These are phyloP conservation scores for Sternarchorhynchus goeldii DNA, from an alignment of 2,797 vertebrate species.

Conservation along the genomic window DNA sequence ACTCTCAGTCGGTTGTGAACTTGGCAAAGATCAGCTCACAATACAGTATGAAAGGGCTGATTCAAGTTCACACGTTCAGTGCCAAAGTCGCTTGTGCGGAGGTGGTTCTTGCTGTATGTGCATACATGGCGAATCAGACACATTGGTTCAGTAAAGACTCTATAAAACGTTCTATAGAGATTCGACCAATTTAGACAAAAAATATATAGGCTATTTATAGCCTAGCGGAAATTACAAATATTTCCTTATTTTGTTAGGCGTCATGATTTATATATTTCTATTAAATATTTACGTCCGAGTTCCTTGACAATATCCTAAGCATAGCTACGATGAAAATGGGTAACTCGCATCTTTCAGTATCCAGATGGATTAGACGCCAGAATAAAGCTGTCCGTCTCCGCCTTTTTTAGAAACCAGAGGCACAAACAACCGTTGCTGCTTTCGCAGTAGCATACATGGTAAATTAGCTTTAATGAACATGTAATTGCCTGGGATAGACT, in stretches of 20 bases:
- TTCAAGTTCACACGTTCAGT: constrained; percentile 93
- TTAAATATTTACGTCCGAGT: too few species aligned
- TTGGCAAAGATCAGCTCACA: constrained; percentile 94
- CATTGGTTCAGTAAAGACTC: too few species aligned
- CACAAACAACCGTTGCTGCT: constrained; percentile 84
- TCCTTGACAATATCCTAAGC: too few species aligned
- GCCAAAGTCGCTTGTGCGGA: constrained; percentile 91
- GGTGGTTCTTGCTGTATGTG: constrained; percentile 83
- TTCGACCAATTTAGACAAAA: too few species aligned
- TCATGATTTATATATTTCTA: too few species aligned
- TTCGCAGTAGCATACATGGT: constrained; percentile 83
- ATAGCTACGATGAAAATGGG: constrained; percentile 57
- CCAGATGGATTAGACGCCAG: constrained; percentile 78
- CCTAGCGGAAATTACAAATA: too few species aligned
- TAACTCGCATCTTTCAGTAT: constrained; percentile 55
- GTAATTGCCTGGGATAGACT: constrained; percentile 99
- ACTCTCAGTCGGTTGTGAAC: constrained; percentile 98
- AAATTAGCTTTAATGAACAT: constrained; percentile 99
- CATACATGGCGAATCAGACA: constrained; percentile 83
- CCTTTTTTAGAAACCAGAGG: constrained; percentile 64
- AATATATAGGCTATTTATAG: too few species aligned
- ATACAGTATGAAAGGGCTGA: constrained; percentile 83
- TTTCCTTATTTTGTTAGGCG: too few species aligned
- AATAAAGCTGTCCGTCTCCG: constrained; percentile 81
- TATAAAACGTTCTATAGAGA: too few species aligned